A percentile compares a stretch with the other conserved stretches of the same genome.
These are phyloP conservation scores for Volucella bombylans DNA, from an alignment of 2,888 invertebrate species.

Conservation along the genomic window DNA sequence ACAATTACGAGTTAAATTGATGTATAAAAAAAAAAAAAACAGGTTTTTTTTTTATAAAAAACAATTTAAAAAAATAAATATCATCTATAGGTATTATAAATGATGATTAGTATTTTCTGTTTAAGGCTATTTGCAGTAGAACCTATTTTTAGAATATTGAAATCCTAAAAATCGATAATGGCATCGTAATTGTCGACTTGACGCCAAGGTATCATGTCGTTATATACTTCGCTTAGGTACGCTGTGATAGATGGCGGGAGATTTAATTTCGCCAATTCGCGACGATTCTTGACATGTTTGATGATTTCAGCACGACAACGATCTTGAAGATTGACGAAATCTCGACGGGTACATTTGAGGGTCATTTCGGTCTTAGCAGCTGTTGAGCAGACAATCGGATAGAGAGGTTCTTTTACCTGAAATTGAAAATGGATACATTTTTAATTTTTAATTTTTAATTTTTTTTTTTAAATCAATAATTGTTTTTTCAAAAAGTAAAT, in stretches of 20 bases:
- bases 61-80: slow-evolving; percentile 42
- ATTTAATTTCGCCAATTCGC: slow-evolving; percentile 84
- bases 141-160: slow-evolving; percentile 53
- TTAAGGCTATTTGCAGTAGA: slow-evolving; percentile 41
- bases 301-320: slow-evolving; percentile 86
- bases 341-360: slow-evolving; percentile 84
- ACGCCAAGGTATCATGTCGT: slow-evolving; percentile 81
- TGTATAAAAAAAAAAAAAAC: too few species aligned
- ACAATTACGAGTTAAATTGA: too few species aligned
- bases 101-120: slow-evolving; percentile 27
- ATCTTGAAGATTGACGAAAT: slow-evolving; percentile 87
- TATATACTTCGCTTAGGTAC: slow-evolving; percentile 84
- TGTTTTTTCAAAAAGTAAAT: too few species aligned
- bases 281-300: slow-evolving; percentile 83
- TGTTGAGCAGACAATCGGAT: slow-evolving; percentile 88
- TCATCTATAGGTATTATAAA: slow-evolving; percentile 64
- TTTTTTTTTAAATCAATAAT: neutral
- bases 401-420: slow-evolving; percentile 85
- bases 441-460: too few species aligned
- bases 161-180: slow-evolving; percentile 78
- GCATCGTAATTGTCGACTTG: slow-evolving; percentile 82
- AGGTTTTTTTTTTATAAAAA: neutral
- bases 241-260: slow-evolving; percentile 85
- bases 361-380: slow-evolving; percentile 90
- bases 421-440: too few species aligned